Base-by-base conservation (phyloP, 2,113 vertebrate genomes). In the Oreochromis tanganicae region DNA sequence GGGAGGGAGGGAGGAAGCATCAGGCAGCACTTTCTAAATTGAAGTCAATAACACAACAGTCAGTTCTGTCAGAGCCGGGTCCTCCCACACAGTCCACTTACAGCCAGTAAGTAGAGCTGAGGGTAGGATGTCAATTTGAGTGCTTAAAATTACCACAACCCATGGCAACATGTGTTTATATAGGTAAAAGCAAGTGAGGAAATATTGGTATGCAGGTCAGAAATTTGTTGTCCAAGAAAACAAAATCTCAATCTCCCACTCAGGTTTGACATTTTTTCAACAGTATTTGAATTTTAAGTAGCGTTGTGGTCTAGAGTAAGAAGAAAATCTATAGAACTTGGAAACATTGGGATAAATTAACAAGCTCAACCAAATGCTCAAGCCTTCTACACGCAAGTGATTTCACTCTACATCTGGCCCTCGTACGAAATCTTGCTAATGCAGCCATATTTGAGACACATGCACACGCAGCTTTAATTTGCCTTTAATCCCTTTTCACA, bases 21-120 rank as follows among this genome's bases (percentile, higher is more conserved):
- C 86, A 86, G 80, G 91, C 92, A 95, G 94, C 93, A 94, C 94
- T 95, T 96, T 96, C 92, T 93, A 93, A 95, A 95, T 95, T 95
- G 92, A 95, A 96, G 94, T 96, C 95, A 94, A 94, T 96, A 96
- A 96, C 93, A 89, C 89, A 92, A 91, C 84, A 80, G 91, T 90
- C 87, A 75, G 82, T 95, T 95, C 90, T 93, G 88, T 91, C 89
- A 89, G 88, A 90, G 88, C 27, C 83, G 19, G 48, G 90, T 91
- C 94, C 92, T 93, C 93, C 94, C 93, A 94, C 93, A 82, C 92
- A 87, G 88, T 71, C 82, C 54, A 82, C 91, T 92, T 89, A 63
- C 81, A 85, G 87, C 89, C 85, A 52, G 90, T 80, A 83, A 94
- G 92, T 88, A 92, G 87, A 89, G 88, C 88, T 14, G 63, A 82